Percentiles rank a stretch among this genome's conserved stretches.
These are phyloP conservation scores for Hirtodrosophila confusa DNA, from an alignment of 2,888 invertebrate species.

Conservation along the genomic window DNA sequence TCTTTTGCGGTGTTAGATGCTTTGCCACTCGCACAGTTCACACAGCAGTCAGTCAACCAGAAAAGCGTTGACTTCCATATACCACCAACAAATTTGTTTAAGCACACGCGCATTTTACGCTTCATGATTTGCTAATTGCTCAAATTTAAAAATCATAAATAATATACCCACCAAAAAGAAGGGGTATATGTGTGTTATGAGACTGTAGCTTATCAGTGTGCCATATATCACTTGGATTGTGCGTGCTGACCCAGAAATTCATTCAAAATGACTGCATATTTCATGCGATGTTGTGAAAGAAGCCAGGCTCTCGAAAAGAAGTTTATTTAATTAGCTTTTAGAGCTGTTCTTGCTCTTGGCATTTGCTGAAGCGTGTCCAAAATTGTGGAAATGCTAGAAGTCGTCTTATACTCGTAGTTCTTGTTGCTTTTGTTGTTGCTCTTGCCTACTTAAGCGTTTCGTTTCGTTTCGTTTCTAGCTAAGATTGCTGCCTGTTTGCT, in stretches of 20 bases:
- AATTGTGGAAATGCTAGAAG: conserved; percentile 39
- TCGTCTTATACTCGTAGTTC: conserved; percentile 12
- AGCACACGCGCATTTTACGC: conserved; percentile 66
- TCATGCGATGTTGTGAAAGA: conserved; percentile 32
- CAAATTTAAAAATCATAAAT: conserved; percentile 64
- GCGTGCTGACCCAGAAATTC: conserved; percentile 69
- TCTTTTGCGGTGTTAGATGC: neutral
- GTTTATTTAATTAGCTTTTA: conserved; percentile 65
- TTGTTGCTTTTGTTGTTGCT: conserved; percentile 9
- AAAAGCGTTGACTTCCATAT: conserved; percentile 73
- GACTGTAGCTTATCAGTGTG: conserved; percentile 32
- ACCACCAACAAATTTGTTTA: conserved; percentile 56
- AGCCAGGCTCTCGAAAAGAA: conserved; percentile 36
- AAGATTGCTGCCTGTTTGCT: conserved; percentile 43
- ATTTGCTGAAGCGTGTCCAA: conserved; percentile 66
- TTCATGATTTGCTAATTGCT: conserved; percentile 63
- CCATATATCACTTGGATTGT: conserved; percentile 66
- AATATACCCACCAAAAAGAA: conserved; percentile 29
- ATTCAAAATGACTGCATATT: conserved; percentile 36
- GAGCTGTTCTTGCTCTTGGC: conserved; percentile 40
- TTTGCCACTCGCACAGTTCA: conserved; percentile 46
- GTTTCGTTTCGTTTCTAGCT: conserved; percentile 38
- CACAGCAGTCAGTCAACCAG: conserved; percentile 66
- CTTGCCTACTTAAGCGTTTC: conserved; percentile 35
- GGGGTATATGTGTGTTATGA: conserved; percentile 36